Evolutionary conservation across 2,888 invertebrate genomes (phyloP), one percentile per base, ranked within the genome.

Genomic region (Orgyia antiqua): DNA sequence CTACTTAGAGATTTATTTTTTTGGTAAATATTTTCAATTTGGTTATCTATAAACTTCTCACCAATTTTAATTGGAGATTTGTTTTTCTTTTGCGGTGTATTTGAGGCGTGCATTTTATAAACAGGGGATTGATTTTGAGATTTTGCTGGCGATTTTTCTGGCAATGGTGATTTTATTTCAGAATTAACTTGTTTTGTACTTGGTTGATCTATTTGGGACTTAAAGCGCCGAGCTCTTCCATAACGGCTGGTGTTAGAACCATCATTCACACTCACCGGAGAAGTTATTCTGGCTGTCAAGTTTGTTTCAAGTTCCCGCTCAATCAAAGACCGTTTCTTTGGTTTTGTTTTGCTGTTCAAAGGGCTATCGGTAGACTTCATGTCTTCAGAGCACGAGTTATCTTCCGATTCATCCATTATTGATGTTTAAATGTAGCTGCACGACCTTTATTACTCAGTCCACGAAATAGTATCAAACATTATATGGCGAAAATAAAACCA

Each of bases 161-260:
- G 18, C 23, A 39, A 36, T 0, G 69, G 67, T 10, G 75, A 68
- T 42, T 70, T 71, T 2, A 63, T 27, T 34, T 69, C 73, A 0
- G 45, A 29, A 6, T 68, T 51, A 10, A 66, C 50, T 57, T 72
- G 78, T 27, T 87, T 87, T 0, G 68, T 55, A 15, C 82, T 75
- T 2, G 63, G 58, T 37, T 68, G 68, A 29, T 88, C 87, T 8
- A 55, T 48, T 1, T 75, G 71, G n/a, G 72, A 64, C 63, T 89
- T 90, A 4, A 83, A 69, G 31, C 88, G 86, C 15, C 88, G 83
- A 29, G 88, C 74, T 58, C 91, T 78, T 5, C 91, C 90, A 64
- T 89, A 91, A 8, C 91, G 87, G 46, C 90, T 91, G 13, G 70
- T 87, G 20, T 57, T 80, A 1, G 52, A 41, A n/a, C 58, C 60